phyloP scores from a whole-genome alignment of 1,140 invertebrate genomes.

The Neodiprion lecontei region DNA sequence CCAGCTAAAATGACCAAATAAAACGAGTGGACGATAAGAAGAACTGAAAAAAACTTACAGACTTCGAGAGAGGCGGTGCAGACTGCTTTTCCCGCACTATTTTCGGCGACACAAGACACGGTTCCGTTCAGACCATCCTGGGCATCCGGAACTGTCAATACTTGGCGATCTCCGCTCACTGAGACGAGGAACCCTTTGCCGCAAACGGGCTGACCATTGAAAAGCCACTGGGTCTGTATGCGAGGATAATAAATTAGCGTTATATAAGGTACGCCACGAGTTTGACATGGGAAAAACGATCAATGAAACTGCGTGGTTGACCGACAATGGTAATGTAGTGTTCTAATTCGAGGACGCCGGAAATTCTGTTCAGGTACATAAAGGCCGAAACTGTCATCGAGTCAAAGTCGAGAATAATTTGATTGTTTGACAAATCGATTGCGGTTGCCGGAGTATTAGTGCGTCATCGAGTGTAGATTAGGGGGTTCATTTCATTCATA shows the following conservation, averaged over 20 bases:
- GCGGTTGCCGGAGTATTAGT: background rate
- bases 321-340: background rate
- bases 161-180: slow-evolving; percentile 74
- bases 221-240: slow-evolving; percentile 73
- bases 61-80: slow-evolving; percentile 69
- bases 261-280: no score
- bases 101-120: slow-evolving; percentile 78
- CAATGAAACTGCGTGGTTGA: background rate
- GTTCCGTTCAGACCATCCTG: slow-evolving; percentile 69
- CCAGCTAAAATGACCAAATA: no score
- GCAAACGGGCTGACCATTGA: slow-evolving; percentile 73
- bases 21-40: no score
- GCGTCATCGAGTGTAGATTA: no score
- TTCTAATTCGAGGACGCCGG: background rate
- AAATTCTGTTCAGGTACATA: no score
- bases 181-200: slow-evolving; percentile 75
- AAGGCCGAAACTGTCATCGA: no score
- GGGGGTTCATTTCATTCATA: no score
- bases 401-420: background rate
- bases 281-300: no score
- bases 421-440: background rate
- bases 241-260: background rate
- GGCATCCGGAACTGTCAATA: slow-evolving; percentile 69
- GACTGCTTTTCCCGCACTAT: slow-evolving; percentile 73
- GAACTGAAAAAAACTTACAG: slow-evolving; percentile 47